Percentiles rank a stretch among this genome's conserved stretches.
Conservation (phyloP, 2,888 invertebrate species). For the Lasioglossum calceatum region DNA sequence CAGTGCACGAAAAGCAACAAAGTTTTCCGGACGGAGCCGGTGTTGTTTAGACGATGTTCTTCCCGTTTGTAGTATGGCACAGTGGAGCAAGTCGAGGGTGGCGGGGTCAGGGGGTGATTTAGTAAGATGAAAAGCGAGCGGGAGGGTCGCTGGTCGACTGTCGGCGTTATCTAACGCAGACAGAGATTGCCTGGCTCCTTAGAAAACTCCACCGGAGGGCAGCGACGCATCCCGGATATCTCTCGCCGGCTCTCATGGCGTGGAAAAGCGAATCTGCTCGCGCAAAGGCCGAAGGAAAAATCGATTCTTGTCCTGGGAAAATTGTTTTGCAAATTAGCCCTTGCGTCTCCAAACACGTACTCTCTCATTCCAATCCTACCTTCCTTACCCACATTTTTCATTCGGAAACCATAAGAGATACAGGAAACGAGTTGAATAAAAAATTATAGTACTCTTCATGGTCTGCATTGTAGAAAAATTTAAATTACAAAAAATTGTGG, state of each 20-base stretch:
- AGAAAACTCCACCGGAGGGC: slow-evolving; percentile 72
- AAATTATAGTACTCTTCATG: background rate
- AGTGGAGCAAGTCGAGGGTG: slow-evolving; percentile 11
- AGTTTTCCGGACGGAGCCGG: slow-evolving; percentile 21
- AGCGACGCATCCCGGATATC: slow-evolving; percentile 73
- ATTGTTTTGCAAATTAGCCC: slow-evolving; percentile 37
- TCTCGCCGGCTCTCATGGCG: slow-evolving; percentile 70
- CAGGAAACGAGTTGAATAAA: too few species aligned
- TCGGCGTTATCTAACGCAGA: slow-evolving; percentile 79
- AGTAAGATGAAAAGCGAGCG: slow-evolving; percentile 80
- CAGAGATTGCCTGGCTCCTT: slow-evolving; percentile 81
- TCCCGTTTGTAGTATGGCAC: background rate
- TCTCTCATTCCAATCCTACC: background rate
- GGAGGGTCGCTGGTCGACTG: slow-evolving; percentile 56
- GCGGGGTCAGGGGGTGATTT: slow-evolving; percentile 74
- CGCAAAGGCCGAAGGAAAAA: slow-evolving; percentile 40
- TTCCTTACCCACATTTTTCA: background rate
- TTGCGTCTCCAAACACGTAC: background rate
- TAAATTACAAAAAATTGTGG: background rate
- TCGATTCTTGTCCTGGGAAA: slow-evolving; percentile 52
- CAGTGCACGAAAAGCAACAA: background rate
- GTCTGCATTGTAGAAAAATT: background rate
- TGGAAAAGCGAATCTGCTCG: slow-evolving; percentile 48
- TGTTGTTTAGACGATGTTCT: slow-evolving; percentile 57
- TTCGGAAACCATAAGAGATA: background rate